Base-by-base conservation (phyloP, 2,113 vertebrate genomes). In the Dicaeum eximium region DNA sequence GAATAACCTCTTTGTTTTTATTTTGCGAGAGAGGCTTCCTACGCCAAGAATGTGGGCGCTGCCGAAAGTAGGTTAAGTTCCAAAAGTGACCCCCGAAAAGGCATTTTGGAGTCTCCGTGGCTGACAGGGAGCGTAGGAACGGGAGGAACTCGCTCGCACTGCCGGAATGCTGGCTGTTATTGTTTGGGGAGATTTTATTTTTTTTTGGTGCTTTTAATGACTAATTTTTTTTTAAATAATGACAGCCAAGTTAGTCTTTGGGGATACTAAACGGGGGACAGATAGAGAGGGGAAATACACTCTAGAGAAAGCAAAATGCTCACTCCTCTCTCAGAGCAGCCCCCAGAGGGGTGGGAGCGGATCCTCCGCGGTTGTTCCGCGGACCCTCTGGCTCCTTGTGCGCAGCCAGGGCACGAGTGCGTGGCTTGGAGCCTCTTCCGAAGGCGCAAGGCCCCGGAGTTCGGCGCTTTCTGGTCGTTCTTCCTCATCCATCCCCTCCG, bases 71-170 rank as follows among this genome's bases (percentile, higher is more conserved):
- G 74, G 47, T 72, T 73, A 54, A 62, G 11, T 82, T 74, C 35
- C 15, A n/a, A n/a, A 92, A 90, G 37, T 83, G 74, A 88, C 58
- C 81, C 71, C 18, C 11, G 16, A 83, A 95, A 90, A 90, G 17
- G 42, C 12, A 7, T 45, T 58, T 42, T 5, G 11, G 54, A 64
- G n/a, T 24, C 38, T 54, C 50, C 5, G 5, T 6, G 66, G 16
- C 60, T 30, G 21, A 42, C 25, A 27, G 31, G 1, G 73, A 65
- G n/a, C 5, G 30, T 2, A 40, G 33, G 28, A 24, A 33, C 15
- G 13, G 48, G 45, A 70, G 30, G 42, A 83, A 54, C 15, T 2
- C 19, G 27, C 15, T 15, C 37, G n/a, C 21, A 1, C 20, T 5
- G 19, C 2, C 8, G 14, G 10, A 22, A 5, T 7, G 60, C 1